Base-by-base conservation (phyloP, 2,113 vertebrate genomes). In the Melanerpes formicivorus region DNA sequence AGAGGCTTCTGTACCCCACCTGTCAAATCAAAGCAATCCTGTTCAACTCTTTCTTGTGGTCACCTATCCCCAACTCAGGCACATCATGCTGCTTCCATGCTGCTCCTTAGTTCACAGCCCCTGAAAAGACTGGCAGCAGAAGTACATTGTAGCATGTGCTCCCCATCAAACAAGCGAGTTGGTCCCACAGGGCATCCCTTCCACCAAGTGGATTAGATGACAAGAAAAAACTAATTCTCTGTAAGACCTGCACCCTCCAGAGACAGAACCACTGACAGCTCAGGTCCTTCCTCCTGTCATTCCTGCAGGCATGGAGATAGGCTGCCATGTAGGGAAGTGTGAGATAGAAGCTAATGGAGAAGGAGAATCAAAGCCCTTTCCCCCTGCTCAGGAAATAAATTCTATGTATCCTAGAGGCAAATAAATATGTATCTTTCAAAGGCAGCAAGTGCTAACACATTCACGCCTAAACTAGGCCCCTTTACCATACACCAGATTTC, bases 81-180 rank as follows among this genome's bases (percentile, higher is more conserved):
- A 74, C 2, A 3, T 2, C 0, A 0, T 44, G 37, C 65, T 67
- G 14, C 54, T 84, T 78, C 70, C 62, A 58, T 0, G 1, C 42
- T 66, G 17, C 34, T 85, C 69, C 25, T 46, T 22, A 12, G 11
- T 40, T 84, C 59, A 10, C 2, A 8, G 84, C 30, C 22, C 69
- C 55, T 0, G 0, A 76, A 94, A 63, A 40, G 32, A 18, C 63
- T 7, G 1, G 21, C 32, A 84, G 65, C 22, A 73, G 65, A 78
- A 84, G 6, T 0, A 9, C 48, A 19, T 18, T 42, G 58, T 21
- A 64, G 58, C 19, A 6, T 15, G 16, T 60, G 32, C 17, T 87
- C 25, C 71, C 25, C 62, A 56, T 67, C 1, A 4, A 56, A 37
- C 9, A 34, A 37, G 23, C 64, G 3, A 56, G 14, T 30, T 62